These are phyloP conservation scores for Pemphigus obesinymphae DNA, from an alignment of 1,140 invertebrate species.

Conservation along the genomic window DNA sequence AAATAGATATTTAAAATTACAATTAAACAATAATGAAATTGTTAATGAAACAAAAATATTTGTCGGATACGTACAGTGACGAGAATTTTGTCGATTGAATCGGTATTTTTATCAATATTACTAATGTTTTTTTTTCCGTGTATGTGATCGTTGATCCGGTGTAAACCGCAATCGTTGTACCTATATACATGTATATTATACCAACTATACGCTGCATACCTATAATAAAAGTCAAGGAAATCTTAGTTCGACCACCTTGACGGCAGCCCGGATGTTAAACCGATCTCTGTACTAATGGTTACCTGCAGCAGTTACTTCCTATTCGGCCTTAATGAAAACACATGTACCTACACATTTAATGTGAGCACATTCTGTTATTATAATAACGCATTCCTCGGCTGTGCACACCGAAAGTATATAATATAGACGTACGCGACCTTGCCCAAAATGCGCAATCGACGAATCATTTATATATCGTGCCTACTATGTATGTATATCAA, in stretches of 20 bases:
- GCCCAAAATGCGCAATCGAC: background rate
- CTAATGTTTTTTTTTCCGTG: too few species aligned
- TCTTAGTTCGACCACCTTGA: constrained; percentile 32
- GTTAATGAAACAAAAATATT: too few species aligned
- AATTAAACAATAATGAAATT: too few species aligned
- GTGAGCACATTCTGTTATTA: too few species aligned
- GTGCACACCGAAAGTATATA: background rate
- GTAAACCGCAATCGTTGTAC: background rate
- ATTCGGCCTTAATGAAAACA: background rate
- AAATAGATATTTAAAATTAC: too few species aligned
- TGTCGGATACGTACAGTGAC: too few species aligned
- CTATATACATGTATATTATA: too few species aligned
- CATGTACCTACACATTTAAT: background rate
- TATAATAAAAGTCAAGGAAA: constrained; percentile 40
- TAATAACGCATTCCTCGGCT: background rate
- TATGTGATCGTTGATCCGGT: background rate
- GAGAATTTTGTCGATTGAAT: too few species aligned
- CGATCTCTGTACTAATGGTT: background rate
- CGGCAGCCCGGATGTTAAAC: constrained; percentile 15
- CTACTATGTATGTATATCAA: background rate
- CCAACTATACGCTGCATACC: too few species aligned
- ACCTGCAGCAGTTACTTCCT: constrained; percentile 8
- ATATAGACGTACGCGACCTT: background rate
- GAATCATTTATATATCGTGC: background rate
- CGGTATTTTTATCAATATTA: too few species aligned